A percentile compares a stretch with the other conserved stretches of the same genome.
These are phyloP conservation scores for Halesus radiatus DNA, from an alignment of 1,140 invertebrate species.

Conservation along the genomic window DNA sequence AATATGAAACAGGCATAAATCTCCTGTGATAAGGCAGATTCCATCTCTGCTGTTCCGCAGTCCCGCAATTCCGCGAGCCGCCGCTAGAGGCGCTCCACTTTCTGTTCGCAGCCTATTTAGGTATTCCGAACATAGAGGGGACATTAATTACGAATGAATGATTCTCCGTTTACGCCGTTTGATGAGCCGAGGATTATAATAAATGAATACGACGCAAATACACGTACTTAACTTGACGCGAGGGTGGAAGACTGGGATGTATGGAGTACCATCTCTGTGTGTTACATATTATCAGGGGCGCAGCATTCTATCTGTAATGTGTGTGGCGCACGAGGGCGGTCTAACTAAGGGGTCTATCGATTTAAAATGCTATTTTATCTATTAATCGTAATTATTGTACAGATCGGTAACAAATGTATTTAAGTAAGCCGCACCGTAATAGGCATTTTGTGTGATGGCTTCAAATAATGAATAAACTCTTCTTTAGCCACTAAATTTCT, in stretches of 20 bases:
- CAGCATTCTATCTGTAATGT: too few relatives aligned
- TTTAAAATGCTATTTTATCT: too few relatives aligned
- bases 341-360: too few relatives aligned
- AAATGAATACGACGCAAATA: constrained; percentile 52
- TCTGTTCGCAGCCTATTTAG: constrained; percentile 23
- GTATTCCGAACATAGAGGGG: constrained; percentile 48
- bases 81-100: background rate
- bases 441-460: too few relatives aligned
- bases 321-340: too few relatives aligned
- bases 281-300: too few relatives aligned
- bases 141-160: constrained; percentile 56
- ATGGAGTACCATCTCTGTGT: too few relatives aligned
- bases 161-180: constrained; percentile 56
- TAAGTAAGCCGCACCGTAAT: too few relatives aligned
- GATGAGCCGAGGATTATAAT: constrained; percentile 57
- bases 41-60: background rate
- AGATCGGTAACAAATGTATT: too few relatives aligned
- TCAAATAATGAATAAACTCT: too few relatives aligned
- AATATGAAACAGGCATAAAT: background rate
- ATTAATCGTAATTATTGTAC: too few relatives aligned
- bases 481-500: too few relatives aligned
- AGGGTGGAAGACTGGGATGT: background rate
- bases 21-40: background rate
- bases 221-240: constrained; percentile 21
- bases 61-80: background rate